Base-by-base conservation (phyloP, 2,797 vertebrate species). In the Leptodon cayanensis region DNA sequence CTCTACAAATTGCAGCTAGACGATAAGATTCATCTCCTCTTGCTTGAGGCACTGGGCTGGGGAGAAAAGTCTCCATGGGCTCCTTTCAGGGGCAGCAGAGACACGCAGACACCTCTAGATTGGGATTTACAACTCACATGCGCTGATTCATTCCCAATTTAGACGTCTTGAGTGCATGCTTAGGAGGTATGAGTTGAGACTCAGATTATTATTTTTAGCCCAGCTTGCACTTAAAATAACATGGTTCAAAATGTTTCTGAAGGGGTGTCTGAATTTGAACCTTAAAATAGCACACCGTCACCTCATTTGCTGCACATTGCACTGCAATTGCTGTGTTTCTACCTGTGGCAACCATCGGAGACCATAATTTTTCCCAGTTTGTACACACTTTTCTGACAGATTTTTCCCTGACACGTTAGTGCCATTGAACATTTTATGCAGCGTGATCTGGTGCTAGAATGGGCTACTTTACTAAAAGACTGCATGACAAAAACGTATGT, bases 1-100 rank as follows among this genome's bases (percentile, higher is more conserved):
- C 81, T 78, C 92, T 81, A 89, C 90, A 93, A 78, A 92, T 85
- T 94, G 59, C 65, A 80, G 67, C 40, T 80, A 35, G 84, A 35
- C 0, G 28, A 33, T 87, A 89, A 92, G 69, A 92, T 78, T 67
- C 78, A 42, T 89, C 89, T 92, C n/a, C 29, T 61, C 55, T 70
- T 85, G 74, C 89, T 71, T 49, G 89, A 63, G 78, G 93, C 85
- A 37, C 69, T 31, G 69, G n/a, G 44, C 18, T 87, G 40, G 62
- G 73, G 22, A 72, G 16, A 31, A 87, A 93, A 58, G 3, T 73
- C 63, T 87, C 44, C 39, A 16, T 0, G 0, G 31, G 25, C 11
- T 95, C 47, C 81, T 92, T 87, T 22, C 78, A 83, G 73, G 26
- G 66, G 59, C 50, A 84, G 35, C 5, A 7, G 71, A 50, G 59